Conservation (phyloP, 2,797 vertebrate genomes). For the Dryobates pubescens region DNA sequence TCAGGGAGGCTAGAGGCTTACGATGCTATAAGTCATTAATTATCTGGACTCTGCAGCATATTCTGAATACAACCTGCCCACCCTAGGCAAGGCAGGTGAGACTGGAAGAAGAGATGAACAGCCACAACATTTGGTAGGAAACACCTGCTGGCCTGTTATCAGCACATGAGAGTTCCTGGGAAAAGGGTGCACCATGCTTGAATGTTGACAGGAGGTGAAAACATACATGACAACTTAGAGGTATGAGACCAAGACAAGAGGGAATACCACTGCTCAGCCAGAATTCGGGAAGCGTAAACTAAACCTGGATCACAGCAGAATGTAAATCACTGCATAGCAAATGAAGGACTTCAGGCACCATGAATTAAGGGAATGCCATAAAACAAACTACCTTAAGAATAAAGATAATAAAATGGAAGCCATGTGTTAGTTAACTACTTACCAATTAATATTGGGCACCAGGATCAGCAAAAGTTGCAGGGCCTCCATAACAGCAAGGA, state of each 20-base stretch:
- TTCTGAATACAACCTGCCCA: neutral
- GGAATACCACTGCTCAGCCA: neutral
- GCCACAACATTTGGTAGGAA: slow-evolving; percentile 13
- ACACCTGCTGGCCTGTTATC: slow-evolving; percentile 26
- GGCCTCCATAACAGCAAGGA: neutral
- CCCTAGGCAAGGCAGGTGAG: neutral
- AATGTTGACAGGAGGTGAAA: slow-evolving; percentile 38
- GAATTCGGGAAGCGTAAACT: neutral
- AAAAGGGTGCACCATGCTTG: neutral
- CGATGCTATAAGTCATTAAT: neutral
- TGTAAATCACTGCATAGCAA: neutral
- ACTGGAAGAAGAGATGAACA: slow-evolving; percentile 7
- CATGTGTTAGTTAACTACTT: neutral
- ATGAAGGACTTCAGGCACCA: neutral
- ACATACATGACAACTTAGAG: slow-evolving; percentile 1
- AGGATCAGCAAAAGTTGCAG: neutral
- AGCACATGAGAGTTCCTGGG: neutral
- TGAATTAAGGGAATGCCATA: neutral
- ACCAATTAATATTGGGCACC: neutral
- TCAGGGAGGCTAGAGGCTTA: neutral
- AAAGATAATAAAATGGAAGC: neutral
- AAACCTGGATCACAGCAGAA: neutral
- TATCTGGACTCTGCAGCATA: neutral
- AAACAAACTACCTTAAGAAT: neutral
- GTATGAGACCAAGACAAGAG: neutral